Conservation (phyloP, 1,140 invertebrate genomes). For the Dendrolimus kikuchii region DNA sequence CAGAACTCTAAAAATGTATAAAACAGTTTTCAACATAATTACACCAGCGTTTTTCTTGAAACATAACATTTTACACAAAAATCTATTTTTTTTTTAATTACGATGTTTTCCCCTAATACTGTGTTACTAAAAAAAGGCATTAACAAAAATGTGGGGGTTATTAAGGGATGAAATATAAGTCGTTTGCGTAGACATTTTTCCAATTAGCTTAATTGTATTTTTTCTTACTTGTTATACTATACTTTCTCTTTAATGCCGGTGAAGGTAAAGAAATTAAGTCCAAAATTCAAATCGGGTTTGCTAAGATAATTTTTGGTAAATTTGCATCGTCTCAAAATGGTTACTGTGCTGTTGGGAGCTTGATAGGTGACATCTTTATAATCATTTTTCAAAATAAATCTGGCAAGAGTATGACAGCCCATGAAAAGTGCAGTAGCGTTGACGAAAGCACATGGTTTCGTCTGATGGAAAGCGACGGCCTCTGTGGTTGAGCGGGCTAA, state of each 20-base stretch:
- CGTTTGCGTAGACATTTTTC: slow-evolving; percentile 26
- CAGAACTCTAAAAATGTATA: too few relatives aligned
- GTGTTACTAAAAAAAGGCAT: slow-evolving; percentile 17
- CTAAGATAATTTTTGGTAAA: too few relatives aligned
- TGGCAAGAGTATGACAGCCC: too few relatives aligned
- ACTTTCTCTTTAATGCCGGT: neutral
- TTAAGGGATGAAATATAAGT: slow-evolving; percentile 38
- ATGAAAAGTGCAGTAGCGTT: too few relatives aligned
- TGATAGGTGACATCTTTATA: too few relatives aligned
- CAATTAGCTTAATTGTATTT: slow-evolving; percentile 53
- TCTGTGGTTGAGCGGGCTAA: too few relatives aligned
- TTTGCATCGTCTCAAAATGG: too few relatives aligned
- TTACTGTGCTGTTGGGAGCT: too few relatives aligned
- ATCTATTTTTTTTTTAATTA: slow-evolving; percentile 47
- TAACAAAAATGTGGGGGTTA: slow-evolving; percentile 35
- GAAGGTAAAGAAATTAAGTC: neutral
- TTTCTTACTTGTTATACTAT: slow-evolving; percentile 17
- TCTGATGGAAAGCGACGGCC: too few relatives aligned
- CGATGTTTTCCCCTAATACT: slow-evolving; percentile 21
- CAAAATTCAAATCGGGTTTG: neutral
- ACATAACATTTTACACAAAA: slow-evolving; percentile 14
- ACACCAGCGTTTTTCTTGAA: neutral
- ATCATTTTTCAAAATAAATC: too few relatives aligned
- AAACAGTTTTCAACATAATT: neutral
- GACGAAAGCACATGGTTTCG: too few relatives aligned